phyloP scores from a whole-genome alignment of 2,113 vertebrate species.

The Silurus glanis region DNA sequence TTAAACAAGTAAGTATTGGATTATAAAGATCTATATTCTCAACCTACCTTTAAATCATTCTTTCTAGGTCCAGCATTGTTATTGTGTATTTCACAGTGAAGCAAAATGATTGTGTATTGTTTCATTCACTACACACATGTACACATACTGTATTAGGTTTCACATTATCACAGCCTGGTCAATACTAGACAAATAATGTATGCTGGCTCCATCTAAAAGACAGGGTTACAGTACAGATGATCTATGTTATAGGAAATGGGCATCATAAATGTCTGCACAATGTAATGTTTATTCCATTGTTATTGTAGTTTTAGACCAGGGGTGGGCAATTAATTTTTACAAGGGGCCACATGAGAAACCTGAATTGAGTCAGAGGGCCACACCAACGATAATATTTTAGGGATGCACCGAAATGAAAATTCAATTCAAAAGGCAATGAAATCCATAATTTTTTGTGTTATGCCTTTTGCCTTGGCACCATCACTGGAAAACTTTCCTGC shows the following conservation, averaged over 20 bases:
- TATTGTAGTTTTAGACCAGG: background rate
- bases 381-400: too few species aligned
- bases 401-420: too few species aligned
- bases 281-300: background rate
- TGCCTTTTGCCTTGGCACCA: too few species aligned
- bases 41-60: background rate
- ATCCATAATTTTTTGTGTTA: too few species aligned
- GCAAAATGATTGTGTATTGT: background rate
- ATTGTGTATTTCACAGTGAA: background rate
- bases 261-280: background rate
- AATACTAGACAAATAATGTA: constrained; percentile 18
- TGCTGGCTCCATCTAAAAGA: constrained; percentile 6
- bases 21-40: background rate
- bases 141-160: background rate
- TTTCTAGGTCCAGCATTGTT: background rate
- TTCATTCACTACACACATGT: background rate
- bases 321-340: too few species aligned
- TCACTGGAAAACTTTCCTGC: too few species aligned
- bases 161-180: constrained; percentile 5
- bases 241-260: background rate
- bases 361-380: too few species aligned
- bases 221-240: background rate
- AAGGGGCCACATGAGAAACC: too few species aligned
- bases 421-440: too few species aligned
- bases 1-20: constrained; percentile 90